Base-by-base conservation (phyloP, 2,888 invertebrate species). In the Oscheius sp. region DNA sequence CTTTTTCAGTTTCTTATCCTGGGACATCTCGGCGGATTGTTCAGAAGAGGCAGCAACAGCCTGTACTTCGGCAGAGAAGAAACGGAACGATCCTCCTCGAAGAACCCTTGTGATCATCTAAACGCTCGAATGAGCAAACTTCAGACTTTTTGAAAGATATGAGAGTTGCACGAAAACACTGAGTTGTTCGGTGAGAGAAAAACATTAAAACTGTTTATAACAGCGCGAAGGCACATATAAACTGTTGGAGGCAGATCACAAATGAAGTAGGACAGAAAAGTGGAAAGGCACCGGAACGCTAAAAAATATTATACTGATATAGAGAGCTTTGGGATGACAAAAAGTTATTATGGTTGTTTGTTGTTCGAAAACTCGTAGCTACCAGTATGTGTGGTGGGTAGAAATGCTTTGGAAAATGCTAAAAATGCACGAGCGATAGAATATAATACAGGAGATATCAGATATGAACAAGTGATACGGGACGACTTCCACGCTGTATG, bases 381-480 rank as follows among this genome's bases (percentile, higher is more conserved):
- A 42, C 42, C 42, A 42, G 42, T 42, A 42, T 7, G 42, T 3
- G 3, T 42, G 42, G 42, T 42, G 42, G 3, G 42, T 42, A 33
- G 7, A 29, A 37, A 11, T 60, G 9, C 53, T 53, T 53, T 53
- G 53, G 53, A 53, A 29, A 53, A 53, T 53, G 13, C n/a, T 53
- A 29, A 13, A 53, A 21, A 53, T 13, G 53, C 42, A 21, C 11
- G 29, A 4, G 53, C 0, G 29, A 53, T 13, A 53, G 29, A 53
- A 29, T 53, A 53, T 21, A 53, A 53, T 21, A 53, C 13, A 48
- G 11, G 1, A 29, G n/a, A 58, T 60, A 10, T 78, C 70, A 83
- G 70, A 81, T 78, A 72, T 77, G 79, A 13, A 84, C 81, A 35
- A 84, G 75, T 13, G 76, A 75, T 37, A 79, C 77, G 9, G 82